Evolutionary conservation across 2,797 vertebrate genomes (phyloP).

Genomic region (Sebastes iracundus): DNA sequence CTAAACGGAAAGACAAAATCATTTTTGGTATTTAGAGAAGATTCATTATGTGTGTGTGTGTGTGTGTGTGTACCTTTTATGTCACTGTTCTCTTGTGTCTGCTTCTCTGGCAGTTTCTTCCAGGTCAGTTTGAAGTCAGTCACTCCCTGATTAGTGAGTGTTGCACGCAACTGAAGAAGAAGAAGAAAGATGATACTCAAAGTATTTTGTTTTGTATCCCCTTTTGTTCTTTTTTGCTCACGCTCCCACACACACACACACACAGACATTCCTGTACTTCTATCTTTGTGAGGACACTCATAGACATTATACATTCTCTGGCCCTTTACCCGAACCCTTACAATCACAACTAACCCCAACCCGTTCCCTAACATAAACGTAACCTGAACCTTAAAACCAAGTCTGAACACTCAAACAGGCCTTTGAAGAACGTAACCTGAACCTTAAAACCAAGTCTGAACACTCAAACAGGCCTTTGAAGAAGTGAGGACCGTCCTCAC

Average conservation of each 20-base stretch:
- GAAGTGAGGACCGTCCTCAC: not conserved
- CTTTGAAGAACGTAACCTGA: not conserved
- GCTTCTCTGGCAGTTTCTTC: not conserved
- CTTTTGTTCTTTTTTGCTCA: not conserved
- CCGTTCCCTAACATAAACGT: not conserved
- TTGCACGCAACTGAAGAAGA: not conserved
- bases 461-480: not conserved
- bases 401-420: not conserved
- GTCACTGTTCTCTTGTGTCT: not conserved
- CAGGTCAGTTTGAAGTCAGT: conserved; percentile 18
- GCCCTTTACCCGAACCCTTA: no score
- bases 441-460: not conserved
- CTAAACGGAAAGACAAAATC: not conserved
- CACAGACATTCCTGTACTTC: not conserved
- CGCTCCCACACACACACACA: not conserved
- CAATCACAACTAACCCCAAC: not conserved
- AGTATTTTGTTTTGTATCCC: not conserved
- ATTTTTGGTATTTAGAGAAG: not conserved
- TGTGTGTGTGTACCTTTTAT: not conserved
- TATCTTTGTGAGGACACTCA: no score
- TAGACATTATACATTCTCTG: no score
- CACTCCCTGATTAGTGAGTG: not conserved
- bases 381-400: not conserved
- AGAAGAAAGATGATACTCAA: not conserved
- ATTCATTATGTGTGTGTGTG: not conserved